Conservation (phyloP, 2,113 vertebrate genomes). For the Prietella phreatophila region DNA sequence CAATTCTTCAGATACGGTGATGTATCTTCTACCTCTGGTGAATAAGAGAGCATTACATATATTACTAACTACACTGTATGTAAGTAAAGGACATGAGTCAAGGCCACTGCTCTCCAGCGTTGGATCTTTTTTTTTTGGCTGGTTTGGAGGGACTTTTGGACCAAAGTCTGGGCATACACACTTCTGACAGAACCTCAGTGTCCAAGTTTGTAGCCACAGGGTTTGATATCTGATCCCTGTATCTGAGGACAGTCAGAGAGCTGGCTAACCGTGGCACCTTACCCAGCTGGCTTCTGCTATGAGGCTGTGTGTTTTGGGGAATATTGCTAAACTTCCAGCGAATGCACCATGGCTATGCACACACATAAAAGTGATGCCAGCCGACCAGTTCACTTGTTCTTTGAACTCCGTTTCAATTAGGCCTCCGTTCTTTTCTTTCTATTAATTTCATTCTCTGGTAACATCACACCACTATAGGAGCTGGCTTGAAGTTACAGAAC, state of each 20-base stretch:
- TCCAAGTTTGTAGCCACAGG: conserved; percentile 54
- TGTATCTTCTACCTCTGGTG: background rate
- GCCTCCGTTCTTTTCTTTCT: conserved; percentile 58
- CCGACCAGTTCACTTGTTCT: conserved; percentile 64
- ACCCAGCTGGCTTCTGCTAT: conserved; percentile 32
- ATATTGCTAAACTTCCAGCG: conserved; percentile 1
- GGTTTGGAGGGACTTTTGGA: conserved; percentile 53
- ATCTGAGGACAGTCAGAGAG: conserved; percentile 60
- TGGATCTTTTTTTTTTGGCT: conserved; percentile 51
- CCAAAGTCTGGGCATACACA: conserved; percentile 46
- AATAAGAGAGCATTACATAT: background rate
- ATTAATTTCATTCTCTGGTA: conserved; percentile 73
- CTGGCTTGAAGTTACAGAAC: conserved; percentile 74
- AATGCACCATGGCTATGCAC: background rate
- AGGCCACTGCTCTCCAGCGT: conserved; percentile 22
- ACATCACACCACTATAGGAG: conserved; percentile 72
- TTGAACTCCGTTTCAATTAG: conserved; percentile 75
- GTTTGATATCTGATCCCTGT: conserved; percentile 67
- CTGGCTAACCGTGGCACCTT: conserved; percentile 60
- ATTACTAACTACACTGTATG: background rate
- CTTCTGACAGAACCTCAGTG: conserved; percentile 57
- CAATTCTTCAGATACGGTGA: background rate
- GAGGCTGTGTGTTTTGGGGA: background rate
- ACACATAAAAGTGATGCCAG: conserved; percentile 51
- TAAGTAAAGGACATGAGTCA: background rate